Conservation (phyloP, 1,140 invertebrate genomes). For the Thaumetopoea pityocampa region DNA sequence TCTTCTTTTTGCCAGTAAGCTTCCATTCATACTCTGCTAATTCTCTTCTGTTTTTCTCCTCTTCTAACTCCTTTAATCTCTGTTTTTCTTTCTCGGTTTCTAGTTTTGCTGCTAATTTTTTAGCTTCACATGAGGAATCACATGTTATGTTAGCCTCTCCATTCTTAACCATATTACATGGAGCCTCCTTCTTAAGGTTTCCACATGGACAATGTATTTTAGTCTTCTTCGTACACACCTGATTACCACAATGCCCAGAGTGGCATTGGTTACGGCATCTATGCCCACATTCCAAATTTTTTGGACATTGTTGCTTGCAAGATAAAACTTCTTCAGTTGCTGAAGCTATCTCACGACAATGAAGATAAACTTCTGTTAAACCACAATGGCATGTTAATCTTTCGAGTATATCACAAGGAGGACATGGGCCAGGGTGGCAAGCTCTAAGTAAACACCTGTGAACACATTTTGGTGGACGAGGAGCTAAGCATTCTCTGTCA, state of each 20-base stretch:
- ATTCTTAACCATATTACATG: slow-evolving; percentile 80
- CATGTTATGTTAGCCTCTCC: slow-evolving; percentile 77
- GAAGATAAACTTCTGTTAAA: slow-evolving; percentile 83
- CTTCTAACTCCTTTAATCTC: slow-evolving; percentile 77
- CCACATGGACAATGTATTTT: slow-evolving; percentile 87
- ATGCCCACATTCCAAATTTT: slow-evolving; percentile 86
- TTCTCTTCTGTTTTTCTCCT: slow-evolving; percentile 81
- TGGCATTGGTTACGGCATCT: slow-evolving; percentile 87
- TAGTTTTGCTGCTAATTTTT: slow-evolving; percentile 74
- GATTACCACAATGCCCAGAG: slow-evolving; percentile 82
- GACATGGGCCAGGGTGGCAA: slow-evolving; percentile 86
- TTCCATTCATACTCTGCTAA: slow-evolving; percentile 85
- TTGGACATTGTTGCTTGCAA: slow-evolving; percentile 91
- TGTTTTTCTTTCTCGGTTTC: slow-evolving; percentile 74
- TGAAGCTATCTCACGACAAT: slow-evolving; percentile 81
- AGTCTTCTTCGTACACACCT: slow-evolving; percentile 87
- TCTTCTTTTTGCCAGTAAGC: slow-evolving; percentile 78
- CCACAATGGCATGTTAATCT: slow-evolving; percentile 88
- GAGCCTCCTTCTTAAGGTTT: slow-evolving; percentile 85
- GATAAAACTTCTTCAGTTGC: slow-evolving; percentile 78
- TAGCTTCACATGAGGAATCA: slow-evolving; percentile 78
- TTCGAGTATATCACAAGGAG: slow-evolving; percentile 83
- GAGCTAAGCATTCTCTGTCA: slow-evolving; percentile 80
- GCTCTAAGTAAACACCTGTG: slow-evolving; percentile 83
- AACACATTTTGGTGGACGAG: slow-evolving; percentile 84